Percentiles rank a stretch among this genome's conserved stretches.
Conservation (phyloP, 2,888 invertebrate species). For the Neocrepidodera transversa region DNA sequence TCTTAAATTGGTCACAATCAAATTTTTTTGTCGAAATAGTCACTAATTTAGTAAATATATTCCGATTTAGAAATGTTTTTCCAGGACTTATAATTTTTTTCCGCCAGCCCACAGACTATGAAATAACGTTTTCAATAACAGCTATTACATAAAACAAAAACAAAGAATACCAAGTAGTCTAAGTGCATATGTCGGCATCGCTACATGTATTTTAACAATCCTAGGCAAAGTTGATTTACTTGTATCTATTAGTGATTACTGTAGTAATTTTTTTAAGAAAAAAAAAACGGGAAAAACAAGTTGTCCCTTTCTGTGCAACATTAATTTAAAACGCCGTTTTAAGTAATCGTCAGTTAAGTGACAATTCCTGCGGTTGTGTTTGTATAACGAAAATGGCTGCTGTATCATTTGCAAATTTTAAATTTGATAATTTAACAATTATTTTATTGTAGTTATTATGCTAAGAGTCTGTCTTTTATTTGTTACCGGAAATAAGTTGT, state of each 20-base stretch:
- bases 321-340: not conserved
- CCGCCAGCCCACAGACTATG: constrained; percentile 1
- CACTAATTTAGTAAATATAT: no score
- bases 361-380: not conserved
- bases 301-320: not conserved
- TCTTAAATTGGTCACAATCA: no score
- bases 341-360: not conserved
- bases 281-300: not conserved
- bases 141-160: constrained; percentile 32
- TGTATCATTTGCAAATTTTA: not conserved
- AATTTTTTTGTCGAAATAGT: no score
- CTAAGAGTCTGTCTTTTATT: no score
- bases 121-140: constrained; percentile 1
- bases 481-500: no score
- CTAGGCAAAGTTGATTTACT: not conserved
- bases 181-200: constrained; percentile 10
- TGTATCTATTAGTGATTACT: not conserved
- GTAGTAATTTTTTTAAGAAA: not conserved
- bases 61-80: no score
- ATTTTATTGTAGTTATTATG: no score
- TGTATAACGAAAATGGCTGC: not conserved
- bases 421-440: not conserved
- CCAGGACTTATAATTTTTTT: no score
- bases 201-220: not conserved
- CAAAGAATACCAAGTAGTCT: constrained; percentile 23